Evolutionary conservation across 2,797 vertebrate species (phyloP).

Genomic region (Erethizon dorsatum): DNA sequence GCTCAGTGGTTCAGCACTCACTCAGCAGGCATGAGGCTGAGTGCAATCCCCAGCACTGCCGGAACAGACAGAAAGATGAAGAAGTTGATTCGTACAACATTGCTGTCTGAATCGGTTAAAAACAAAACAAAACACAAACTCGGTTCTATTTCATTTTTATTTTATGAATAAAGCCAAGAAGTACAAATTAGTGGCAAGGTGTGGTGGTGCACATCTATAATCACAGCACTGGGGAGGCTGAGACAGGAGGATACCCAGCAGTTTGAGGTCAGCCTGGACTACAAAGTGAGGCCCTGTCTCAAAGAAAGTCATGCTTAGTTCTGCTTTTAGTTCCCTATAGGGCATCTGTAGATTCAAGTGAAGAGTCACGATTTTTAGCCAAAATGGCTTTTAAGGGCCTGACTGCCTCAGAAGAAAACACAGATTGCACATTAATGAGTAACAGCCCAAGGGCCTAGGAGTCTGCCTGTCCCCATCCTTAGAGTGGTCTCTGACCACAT

Average conservation of each 20-base stretch:
- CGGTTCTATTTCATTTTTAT: slow-evolving; percentile 20
- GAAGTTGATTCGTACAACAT: background rate
- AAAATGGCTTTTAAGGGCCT: background rate
- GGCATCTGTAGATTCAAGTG: no score
- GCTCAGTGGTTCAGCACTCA: background rate
- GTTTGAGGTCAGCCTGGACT: background rate
- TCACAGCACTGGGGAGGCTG: background rate
- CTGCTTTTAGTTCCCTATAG: no score
- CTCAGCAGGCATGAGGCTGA: background rate
- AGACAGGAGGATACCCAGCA: background rate
- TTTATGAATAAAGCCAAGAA: no score
- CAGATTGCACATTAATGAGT: no score
- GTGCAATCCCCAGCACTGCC: no score
- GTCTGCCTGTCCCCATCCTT: background rate
- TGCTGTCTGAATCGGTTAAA: background rate
- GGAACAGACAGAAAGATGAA: background rate
- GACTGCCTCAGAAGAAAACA: background rate
- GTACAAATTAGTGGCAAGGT: no score
- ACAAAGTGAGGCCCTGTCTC: background rate
- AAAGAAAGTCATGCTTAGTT: background rate
- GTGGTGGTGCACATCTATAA: no score
- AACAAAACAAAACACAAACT: background rate
- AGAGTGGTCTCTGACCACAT: background rate
- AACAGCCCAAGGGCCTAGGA: no score
- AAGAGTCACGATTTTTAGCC: background rate